A percentile compares a stretch with the other conserved stretches of the same genome.
These are phyloP conservation scores for Pedionomus torquatus DNA, from an alignment of 2,113 vertebrate species.

Conservation along the genomic window DNA sequence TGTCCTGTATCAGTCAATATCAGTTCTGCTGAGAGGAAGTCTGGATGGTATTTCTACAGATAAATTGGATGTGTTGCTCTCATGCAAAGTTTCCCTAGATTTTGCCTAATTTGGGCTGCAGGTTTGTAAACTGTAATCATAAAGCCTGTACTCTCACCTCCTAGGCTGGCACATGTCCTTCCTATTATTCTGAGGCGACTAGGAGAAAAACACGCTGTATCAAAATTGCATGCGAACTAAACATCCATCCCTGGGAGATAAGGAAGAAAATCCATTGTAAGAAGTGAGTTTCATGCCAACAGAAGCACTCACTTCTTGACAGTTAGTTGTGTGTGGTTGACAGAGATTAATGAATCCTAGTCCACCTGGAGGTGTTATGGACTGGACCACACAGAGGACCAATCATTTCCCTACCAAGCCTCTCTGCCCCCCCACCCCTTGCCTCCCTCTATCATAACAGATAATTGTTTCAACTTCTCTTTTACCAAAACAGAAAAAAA, in stretches of 20 bases:
- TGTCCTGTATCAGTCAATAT: background rate
- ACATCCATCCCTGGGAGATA: background rate
- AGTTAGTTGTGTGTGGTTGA: background rate
- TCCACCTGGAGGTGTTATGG: background rate
- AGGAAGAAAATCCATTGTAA: background rate
- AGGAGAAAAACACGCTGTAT: background rate
- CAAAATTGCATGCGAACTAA: background rate
- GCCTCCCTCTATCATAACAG: background rate
- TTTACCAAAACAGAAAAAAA: background rate
- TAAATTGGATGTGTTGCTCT: background rate
- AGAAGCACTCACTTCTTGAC: background rate
- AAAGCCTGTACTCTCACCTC: background rate
- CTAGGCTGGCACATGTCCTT: background rate
- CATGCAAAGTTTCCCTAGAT: background rate
- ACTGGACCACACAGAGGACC: background rate
- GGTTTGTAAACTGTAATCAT: background rate
- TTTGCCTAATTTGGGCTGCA: background rate
- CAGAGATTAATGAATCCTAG: background rate
- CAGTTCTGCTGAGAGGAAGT: background rate
- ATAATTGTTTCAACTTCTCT: background rate
- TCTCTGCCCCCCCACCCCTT: background rate
- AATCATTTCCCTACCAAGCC: background rate
- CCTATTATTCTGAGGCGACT: background rate
- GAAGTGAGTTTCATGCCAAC: background rate
- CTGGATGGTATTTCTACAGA: background rate